A percentile compares a stretch with the other conserved stretches of the same genome.
These are phyloP conservation scores for Agonopterix heracliana DNA, from an alignment of 2,888 invertebrate genomes.

Conservation along the genomic window DNA sequence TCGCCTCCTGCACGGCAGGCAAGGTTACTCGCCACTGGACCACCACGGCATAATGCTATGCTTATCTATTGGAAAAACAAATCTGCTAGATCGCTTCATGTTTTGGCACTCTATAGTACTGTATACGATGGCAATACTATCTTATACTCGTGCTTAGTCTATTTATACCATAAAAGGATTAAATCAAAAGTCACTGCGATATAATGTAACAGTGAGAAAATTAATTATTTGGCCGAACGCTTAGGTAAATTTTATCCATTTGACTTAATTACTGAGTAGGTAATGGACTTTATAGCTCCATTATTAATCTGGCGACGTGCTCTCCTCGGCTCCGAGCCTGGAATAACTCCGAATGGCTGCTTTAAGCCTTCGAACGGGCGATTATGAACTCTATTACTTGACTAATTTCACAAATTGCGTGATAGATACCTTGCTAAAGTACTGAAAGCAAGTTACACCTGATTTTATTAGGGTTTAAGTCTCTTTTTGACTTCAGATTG, in stretches of 20 bases:
- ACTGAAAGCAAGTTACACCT: no score
- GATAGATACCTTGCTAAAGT: not conserved
- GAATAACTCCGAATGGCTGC: conserved; percentile 32
- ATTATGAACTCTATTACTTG: conserved; percentile 21
- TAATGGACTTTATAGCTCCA: conserved; percentile 57
- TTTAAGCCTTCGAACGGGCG: conserved; percentile 22
- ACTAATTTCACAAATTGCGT: conserved; percentile 15
- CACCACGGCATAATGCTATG: no score
- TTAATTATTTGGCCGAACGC: conserved; percentile 48
- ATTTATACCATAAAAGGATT: no score
- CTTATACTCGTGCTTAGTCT: no score
- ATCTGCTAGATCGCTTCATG: no score
- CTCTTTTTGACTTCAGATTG: no score
- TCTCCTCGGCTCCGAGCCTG: conserved; percentile 25
- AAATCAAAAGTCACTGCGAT: not conserved
- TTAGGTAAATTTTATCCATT: conserved; percentile 58
- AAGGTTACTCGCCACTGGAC: no score
- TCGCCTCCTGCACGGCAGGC: no score
- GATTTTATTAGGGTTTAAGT: no score
- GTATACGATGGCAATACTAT: no score
- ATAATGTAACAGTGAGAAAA: conserved; percentile 20
- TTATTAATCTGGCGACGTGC: conserved; percentile 55
- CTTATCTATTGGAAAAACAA: no score
- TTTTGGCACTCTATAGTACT: no score
- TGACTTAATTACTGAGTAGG: conserved; percentile 60